A percentile compares a stretch with the other conserved stretches of the same genome.
These are phyloP conservation scores for Rosalia funebris DNA, from an alignment of 2,888 invertebrate genomes.

Conservation along the genomic window DNA sequence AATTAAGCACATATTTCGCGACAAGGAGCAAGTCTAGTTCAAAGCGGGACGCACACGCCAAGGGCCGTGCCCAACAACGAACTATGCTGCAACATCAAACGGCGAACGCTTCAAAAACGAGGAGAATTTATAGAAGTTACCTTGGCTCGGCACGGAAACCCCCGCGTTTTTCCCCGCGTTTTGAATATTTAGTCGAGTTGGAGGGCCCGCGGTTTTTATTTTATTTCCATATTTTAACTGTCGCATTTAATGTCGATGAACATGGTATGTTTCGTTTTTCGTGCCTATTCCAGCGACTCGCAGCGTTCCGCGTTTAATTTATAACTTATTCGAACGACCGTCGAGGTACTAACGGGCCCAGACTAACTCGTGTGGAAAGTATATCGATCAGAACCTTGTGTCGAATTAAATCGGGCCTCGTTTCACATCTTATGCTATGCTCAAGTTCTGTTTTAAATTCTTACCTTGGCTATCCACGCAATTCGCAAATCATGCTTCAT, in stretches of 20 bases:
- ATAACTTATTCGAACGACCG: background rate
- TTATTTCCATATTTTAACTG: conserved; percentile 35
- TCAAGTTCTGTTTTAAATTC: no score
- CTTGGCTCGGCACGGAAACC: conserved; percentile 28
- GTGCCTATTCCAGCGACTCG: conserved; percentile 3
- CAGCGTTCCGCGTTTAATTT: background rate
- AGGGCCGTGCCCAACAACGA: conserved; percentile 48
- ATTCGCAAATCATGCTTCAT: no score
- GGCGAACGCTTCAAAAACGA: conserved; percentile 49
- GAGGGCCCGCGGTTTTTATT: conserved; percentile 30
- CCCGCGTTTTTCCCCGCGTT: conserved; percentile 27
- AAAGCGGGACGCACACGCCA: conserved; percentile 55
- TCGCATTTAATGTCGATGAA: conserved; percentile 32
- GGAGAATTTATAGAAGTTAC: conserved; percentile 47
- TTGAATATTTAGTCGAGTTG: conserved; percentile 39
- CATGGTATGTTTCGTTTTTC: conserved; percentile 27
- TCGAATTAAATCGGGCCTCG: no score
- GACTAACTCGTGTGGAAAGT: no score
- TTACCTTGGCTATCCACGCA: no score
- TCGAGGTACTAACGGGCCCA: no score
- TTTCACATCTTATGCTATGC: no score
- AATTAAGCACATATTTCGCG: conserved; percentile 62
- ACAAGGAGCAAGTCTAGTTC: conserved; percentile 56
- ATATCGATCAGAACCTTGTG: no score
- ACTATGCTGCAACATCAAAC: conserved; percentile 48